Percentiles rank a stretch among this genome's conserved stretches.
Conservation (phyloP, 2,113 vertebrate genomes). For the Balaeniceps rex region DNA sequence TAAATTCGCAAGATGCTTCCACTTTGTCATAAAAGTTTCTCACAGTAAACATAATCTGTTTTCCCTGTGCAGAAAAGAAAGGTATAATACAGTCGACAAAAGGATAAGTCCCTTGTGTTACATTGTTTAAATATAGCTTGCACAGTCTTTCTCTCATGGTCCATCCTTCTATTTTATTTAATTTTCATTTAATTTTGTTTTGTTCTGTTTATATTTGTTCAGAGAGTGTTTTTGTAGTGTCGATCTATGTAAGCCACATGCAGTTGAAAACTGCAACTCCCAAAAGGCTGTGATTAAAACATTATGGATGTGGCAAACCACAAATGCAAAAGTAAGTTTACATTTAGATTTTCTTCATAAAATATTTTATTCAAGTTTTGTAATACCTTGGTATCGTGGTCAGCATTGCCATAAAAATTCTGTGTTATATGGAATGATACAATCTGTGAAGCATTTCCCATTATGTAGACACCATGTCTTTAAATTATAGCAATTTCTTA, state of each 20-base stretch:
- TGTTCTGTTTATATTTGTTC: conserved; percentile 55
- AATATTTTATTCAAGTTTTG: conserved; percentile 60
- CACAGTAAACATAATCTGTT: conserved; percentile 26
- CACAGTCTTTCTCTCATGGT: not conserved
- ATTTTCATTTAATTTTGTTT: conserved; percentile 49
- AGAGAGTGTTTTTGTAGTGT: conserved; percentile 59
- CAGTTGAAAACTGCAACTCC: conserved; percentile 76
- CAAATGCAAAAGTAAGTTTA: conserved; percentile 73
- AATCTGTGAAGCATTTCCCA: conserved; percentile 79
- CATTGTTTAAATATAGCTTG: conserved; percentile 6
- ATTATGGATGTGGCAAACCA: conserved; percentile 70
- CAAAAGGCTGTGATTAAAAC: conserved; percentile 77
- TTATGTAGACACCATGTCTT: conserved; percentile 79
- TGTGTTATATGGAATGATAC: conserved; percentile 73
- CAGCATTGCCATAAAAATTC: conserved; percentile 71
- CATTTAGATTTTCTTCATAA: conserved; percentile 55
- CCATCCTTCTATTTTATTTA: conserved; percentile 21
- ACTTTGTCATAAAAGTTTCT: conserved; percentile 34
- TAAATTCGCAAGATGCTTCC: conserved; percentile 55
- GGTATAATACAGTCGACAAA: not conserved
- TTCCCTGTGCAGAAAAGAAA: not conserved
- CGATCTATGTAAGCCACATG: conserved; percentile 77
- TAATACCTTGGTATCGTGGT: conserved; percentile 66
- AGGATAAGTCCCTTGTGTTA: not conserved
- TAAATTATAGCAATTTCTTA: conserved; percentile 85